These are phyloP conservation scores for Lasioglossum albipes DNA, from an alignment of 1,140 invertebrate species.

Conservation along the genomic window DNA sequence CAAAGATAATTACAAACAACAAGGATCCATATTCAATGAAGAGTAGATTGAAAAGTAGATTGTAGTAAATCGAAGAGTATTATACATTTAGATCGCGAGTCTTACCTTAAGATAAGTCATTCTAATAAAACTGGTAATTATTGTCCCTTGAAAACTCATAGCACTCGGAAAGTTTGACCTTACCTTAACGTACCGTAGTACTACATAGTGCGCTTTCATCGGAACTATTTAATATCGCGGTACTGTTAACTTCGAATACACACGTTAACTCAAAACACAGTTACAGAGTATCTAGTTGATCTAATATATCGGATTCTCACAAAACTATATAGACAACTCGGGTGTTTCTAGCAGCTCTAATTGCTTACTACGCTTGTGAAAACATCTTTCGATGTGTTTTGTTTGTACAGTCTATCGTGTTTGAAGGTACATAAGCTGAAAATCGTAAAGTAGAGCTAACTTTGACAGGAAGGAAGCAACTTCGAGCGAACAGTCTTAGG, in stretches of 20 bases:
- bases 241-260: neutral
- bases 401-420: neutral
- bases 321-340: neutral
- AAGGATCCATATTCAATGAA: neutral
- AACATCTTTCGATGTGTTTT: neutral
- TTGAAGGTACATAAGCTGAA: neutral
- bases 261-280: neutral
- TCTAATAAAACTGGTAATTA: neutral
- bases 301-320: neutral
- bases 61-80: neutral
- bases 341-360: neutral
- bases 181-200: slow-evolving; percentile 5
- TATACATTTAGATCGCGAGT: slow-evolving; percentile 7
- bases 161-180: neutral
- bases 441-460: slow-evolving; percentile 39
- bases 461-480: slow-evolving; percentile 46
- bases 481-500: slow-evolving; percentile 51
- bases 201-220: neutral
- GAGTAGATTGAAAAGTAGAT: neutral
- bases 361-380: neutral
- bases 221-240: neutral
- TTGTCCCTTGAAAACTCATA: neutral
- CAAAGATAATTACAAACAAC: slow-evolving; percentile 25
- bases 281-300: neutral
- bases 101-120: slow-evolving; percentile 34